These are phyloP conservation scores for Tichodroma muraria DNA, from an alignment of 2,113 vertebrate species.

Conservation along the genomic window DNA sequence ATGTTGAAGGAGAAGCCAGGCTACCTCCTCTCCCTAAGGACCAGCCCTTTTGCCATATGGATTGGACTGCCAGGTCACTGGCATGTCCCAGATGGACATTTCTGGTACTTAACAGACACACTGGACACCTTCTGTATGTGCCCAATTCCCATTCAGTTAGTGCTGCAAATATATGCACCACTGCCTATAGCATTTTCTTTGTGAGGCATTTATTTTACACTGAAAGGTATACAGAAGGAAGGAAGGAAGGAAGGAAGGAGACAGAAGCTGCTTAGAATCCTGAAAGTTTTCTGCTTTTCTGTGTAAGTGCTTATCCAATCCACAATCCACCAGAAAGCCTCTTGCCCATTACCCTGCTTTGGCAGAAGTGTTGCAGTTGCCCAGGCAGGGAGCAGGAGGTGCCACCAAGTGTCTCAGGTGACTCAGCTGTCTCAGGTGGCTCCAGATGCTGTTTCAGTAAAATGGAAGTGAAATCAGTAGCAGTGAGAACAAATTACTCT, in stretches of 20 bases:
- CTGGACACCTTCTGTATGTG: neutral
- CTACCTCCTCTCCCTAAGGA: neutral
- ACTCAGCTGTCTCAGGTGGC: neutral
- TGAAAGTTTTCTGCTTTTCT: neutral
- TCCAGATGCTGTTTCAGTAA: neutral
- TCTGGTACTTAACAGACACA: neutral
- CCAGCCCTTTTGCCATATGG: neutral
- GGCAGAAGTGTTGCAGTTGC: neutral
- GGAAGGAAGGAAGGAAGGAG: too few relatives aligned
- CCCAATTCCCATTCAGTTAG: accelerated
- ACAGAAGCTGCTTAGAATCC: neutral
- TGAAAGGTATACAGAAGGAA: too few relatives aligned
- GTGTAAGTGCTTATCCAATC: neutral
- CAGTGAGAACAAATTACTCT: neutral
- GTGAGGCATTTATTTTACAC: neutral
- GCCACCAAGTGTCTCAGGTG: neutral
- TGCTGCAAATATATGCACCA: neutral
- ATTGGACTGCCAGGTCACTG: neutral
- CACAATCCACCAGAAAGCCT: neutral
- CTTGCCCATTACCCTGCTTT: neutral
- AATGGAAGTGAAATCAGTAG: neutral
- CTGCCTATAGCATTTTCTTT: neutral
- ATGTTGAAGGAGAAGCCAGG: neutral
- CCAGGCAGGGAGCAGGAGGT: neutral
- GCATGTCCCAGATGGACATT: neutral